These are phyloP conservation scores for Xyliphius kryptos DNA, from an alignment of 2,113 vertebrate species.

Conservation along the genomic window DNA sequence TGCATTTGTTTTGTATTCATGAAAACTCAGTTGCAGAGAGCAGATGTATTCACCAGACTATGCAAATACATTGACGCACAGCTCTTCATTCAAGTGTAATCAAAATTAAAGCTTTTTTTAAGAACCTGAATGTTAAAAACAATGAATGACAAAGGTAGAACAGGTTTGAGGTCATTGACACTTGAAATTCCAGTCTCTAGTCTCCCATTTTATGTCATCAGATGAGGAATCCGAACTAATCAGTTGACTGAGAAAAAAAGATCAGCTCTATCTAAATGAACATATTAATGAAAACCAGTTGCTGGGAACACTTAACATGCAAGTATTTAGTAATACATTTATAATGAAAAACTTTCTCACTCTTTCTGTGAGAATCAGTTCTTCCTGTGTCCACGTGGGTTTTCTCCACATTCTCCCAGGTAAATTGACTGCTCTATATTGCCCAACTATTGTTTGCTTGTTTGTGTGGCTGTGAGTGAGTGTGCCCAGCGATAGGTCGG, in stretches of 20 bases:
- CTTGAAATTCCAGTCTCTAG: constrained; percentile 21
- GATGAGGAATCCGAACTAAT: constrained; percentile 15
- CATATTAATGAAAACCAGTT: constrained; percentile 46
- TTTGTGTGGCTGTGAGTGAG: too few relatives aligned
- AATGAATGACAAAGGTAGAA: not conserved
- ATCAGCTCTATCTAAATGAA: constrained; percentile 22
- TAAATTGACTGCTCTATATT: too few relatives aligned
- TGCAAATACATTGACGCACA: not conserved
- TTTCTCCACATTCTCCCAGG: too few relatives aligned
- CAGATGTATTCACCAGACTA: not conserved
- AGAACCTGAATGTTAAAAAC: not conserved
- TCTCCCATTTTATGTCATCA: constrained; percentile 34
- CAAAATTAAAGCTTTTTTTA: not conserved
- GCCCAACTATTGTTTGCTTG: too few relatives aligned
- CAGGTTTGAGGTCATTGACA: constrained; percentile 5
- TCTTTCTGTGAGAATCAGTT: constrained; percentile 7
- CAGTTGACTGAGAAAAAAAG: constrained; percentile 14
- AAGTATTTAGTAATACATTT: constrained; percentile 54
- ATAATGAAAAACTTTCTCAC: constrained; percentile 34
- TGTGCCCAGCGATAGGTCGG: too few relatives aligned
- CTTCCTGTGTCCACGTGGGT: constrained; percentile 25
- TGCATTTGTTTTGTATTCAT: not conserved
- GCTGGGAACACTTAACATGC: constrained; percentile 51
- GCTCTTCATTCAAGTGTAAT: not conserved
- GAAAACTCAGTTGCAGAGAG: not conserved